These are phyloP conservation scores for Leptocoma aspasia DNA, from an alignment of 2,113 vertebrate genomes.

Conservation along the genomic window DNA sequence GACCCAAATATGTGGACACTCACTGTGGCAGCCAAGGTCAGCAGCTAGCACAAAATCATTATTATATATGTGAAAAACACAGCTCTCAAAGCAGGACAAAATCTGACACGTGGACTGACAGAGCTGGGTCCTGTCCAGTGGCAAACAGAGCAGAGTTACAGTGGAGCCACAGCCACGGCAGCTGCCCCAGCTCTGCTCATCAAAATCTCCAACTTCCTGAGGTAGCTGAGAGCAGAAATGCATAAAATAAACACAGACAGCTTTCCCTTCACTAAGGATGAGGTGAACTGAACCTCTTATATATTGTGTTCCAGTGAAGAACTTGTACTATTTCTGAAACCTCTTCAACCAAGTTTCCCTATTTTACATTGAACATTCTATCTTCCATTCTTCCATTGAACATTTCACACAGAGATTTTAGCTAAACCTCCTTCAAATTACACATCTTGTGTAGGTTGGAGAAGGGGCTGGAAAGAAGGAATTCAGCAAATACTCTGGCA, in stretches of 20 bases:
- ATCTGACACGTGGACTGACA: background rate
- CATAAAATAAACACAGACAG: background rate
- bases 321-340: background rate
- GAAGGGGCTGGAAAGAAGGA: background rate
- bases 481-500: background rate
- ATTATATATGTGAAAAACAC: fast-evolving
- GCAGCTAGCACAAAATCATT: background rate
- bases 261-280: background rate
- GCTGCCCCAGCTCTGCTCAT: background rate
- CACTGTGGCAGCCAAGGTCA: background rate
- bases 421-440: background rate
- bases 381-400: background rate
- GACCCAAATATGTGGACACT: background rate
- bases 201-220: background rate
- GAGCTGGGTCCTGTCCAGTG: background rate
- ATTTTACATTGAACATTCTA: background rate
- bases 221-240: background rate
- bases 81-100: background rate
- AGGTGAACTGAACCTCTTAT: background rate
- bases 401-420: background rate
- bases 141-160: background rate
- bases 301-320: background rate
- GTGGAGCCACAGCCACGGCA: fast-evolving
- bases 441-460: background rate
- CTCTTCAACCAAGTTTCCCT: background rate